Evolutionary conservation across 2,113 vertebrate genomes (phyloP), one percentile per base, ranked within the genome.

Genomic region (Caloenas nicobarica): DNA sequence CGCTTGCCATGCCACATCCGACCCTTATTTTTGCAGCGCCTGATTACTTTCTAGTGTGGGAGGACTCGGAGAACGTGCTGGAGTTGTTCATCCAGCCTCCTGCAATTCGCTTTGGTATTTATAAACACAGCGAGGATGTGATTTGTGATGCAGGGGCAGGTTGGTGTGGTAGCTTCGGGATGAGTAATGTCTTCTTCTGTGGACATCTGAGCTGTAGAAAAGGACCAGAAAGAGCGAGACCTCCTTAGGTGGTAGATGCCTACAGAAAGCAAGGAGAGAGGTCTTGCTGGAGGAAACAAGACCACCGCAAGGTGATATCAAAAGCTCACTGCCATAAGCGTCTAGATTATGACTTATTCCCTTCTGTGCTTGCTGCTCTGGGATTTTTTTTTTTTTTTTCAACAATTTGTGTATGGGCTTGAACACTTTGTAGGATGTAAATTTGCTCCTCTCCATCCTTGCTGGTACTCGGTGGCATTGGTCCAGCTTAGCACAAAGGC

Each of bases 11-110:
- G 0, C 74, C 92, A 50, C 80, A 50, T 96, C 93, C 82, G 92
- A 28, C 60, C 82, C 60, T 81, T 26, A 15, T 93, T 94, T 46
- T 66, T 69, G 58, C 79, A 36, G 82, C 8, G 4, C n/a, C 50
- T 96, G 92, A 96, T 94, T 92, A 76, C 65, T 73, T 71, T 74
- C 86, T 50, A 11, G 83, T 19, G 88, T 95, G 93, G 96, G 95
- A 97, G 95, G 92, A 94, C 92, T 79, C 0, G 53, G 64, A 84
- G 73, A 95, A 95, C 91, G 5, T 96, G 95, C 92, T 94, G 79
- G 95, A 56, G 95, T 87, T 82, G 93, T 96, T 93, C 69, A 33
- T 89, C 93, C 88, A 73, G 93, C 88, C 93, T 60, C 44, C 88
- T 88, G 83, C 91, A 50, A 64, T 84, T 66, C 10, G 33, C 90